Base-by-base conservation (phyloP, 1,140 invertebrate genomes). In the Meloidogyne hapla region DNA sequence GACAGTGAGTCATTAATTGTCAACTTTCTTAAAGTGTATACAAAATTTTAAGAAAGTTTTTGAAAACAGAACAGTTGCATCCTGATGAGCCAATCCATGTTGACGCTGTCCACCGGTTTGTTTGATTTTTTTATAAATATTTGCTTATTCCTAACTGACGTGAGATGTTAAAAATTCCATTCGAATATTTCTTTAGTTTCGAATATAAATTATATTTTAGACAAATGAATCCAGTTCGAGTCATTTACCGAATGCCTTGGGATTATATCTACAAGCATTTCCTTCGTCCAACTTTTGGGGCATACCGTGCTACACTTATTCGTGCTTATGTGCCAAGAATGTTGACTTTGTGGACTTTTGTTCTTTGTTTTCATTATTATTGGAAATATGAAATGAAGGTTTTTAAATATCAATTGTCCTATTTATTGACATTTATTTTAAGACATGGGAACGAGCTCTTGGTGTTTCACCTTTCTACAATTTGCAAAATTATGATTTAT, bases 41-140 rank as follows among this genome's bases (percentile, higher is more conserved):
- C 72, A 74, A 79, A 76, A 74, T 25, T 84, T 84, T 74, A 40
- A 83, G 81, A 12, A 84, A 83, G 69, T 83, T 65, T 63, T 42
- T 84, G 8, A 68, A 86, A 48, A 85, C 87, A 69, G 86, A 86
- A 71, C 81, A 86, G 66, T 69, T 86, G 25, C 85, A 86, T 76
- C 79, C 85, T 26, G 86, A 86, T 66, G 85, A 86, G 77, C 85
- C 85, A 63, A 80, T 86, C 23, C 81, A 75, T 68, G 74, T 75
- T 12, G 74, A 75, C 40, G 74, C 74, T 3, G 42, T 75, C 0
- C 66, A 75, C 33, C 66, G 74, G 74, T 75, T n/a, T 28, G 18
- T n/a, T 25, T n/a, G 40, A 38, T n/a, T 74, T 21, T 74, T 12
- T 42, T 42, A 10, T 8, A 42, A 3, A 5, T 42, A n/a, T n/a